Base-by-base conservation (phyloP, 2,797 vertebrate genomes). In the Gastrophryne carolinensis region DNA sequence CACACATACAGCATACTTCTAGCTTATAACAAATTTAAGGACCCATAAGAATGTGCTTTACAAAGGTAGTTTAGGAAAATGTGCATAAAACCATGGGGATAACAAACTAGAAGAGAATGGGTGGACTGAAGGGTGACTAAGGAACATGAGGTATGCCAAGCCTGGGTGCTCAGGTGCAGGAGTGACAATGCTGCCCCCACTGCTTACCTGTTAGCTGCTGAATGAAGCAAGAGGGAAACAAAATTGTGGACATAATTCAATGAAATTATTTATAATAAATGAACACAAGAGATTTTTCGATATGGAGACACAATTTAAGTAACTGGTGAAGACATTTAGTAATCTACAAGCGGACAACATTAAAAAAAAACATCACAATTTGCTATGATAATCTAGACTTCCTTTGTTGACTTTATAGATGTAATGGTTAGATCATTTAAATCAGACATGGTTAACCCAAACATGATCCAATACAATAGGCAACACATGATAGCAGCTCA, bases 181-280 rank as follows among this genome's bases (percentile, higher is more conserved):
- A 78, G 66, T 57, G 62, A 79, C 69, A 73, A 63, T 73, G 39
- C 34, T 53, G 73, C 56, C 35, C 50, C 68, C 50, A 65, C 73
- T 73, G 68, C 77, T 81, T 79, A 76, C 77, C 68, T 68, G 30
- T 63, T 37, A 75, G 58, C 62, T 69, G 52, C n/a, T 70, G 62
- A 74, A 66, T 29, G 56, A 75, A 81, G 72, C 41, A 76, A 73
- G 37, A 68, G 69, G 64, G 62, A 81, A 79, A 70, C 67, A 79
- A 73, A 71, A 73, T 54, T 68, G 50, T 72, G 58, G 53, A 79
- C 49, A 79, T 21, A 73, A 70, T 64, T 79, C 66, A 76, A 63
- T 72, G 54, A 78, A 56, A 75, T 61, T 53, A 71, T 32, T 78
- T 35, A 27, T 66, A 53, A 23, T 10, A 26, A 78, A 52, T 11